These are phyloP conservation scores for Gymnothorax javanicus DNA, from an alignment of 2,797 vertebrate genomes.

Conservation along the genomic window DNA sequence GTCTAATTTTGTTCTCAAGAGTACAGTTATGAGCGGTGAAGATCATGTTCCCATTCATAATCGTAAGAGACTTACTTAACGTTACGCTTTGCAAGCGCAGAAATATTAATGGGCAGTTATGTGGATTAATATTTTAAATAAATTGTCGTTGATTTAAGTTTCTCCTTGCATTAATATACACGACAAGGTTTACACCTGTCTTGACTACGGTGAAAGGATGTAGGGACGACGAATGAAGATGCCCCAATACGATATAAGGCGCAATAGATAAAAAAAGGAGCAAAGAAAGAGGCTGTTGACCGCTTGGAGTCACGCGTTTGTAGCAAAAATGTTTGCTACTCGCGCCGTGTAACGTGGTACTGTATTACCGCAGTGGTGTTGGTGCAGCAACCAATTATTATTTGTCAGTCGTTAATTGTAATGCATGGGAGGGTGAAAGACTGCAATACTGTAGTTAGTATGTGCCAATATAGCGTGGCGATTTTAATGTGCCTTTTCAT, in stretches of 20 bases:
- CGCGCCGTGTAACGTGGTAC: neutral
- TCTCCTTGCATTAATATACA: neutral
- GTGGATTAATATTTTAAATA: neutral
- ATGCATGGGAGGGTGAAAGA: neutral
- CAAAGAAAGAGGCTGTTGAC: neutral
- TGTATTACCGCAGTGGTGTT: constrained; percentile 13
- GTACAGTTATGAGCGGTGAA: neutral
- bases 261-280: neutral
- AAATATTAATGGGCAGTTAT: neutral
- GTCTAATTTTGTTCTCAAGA: neutral
- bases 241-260: neutral
- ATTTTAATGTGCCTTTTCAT: neutral
- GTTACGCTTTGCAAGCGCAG: neutral
- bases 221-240: neutral
- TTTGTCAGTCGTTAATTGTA: constrained; percentile 21
- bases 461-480: neutral
- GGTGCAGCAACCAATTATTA: constrained; percentile 7
- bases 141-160: neutral
- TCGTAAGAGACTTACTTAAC: neutral
- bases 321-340: neutral
- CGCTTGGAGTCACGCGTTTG: neutral
- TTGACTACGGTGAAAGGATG: neutral
- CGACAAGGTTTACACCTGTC: neutral
- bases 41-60: neutral
- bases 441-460: neutral